phyloP scores from a whole-genome alignment of 2,113 vertebrate genomes.

The Galeopterus variegatus region DNA sequence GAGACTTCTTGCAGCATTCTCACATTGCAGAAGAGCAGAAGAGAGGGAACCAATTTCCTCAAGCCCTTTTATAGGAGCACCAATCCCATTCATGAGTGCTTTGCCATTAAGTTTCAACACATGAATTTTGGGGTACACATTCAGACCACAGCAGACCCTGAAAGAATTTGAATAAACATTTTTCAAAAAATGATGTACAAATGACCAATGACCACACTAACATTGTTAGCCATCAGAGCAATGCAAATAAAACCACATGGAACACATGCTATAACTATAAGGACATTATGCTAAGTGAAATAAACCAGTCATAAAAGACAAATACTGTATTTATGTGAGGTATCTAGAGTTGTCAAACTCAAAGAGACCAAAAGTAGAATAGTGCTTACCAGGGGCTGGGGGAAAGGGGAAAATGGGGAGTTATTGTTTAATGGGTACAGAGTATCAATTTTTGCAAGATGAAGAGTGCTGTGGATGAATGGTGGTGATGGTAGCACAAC shows the following conservation, averaged over 20 bases:
- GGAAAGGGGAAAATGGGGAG: neutral
- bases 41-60: neutral
- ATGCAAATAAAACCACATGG: neutral
- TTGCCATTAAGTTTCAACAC: neutral
- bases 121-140: too few relatives aligned
- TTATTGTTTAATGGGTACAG: neutral
- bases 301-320: neutral
- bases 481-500: neutral
- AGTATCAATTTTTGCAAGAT: neutral
- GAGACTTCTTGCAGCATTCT: neutral
- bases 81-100: neutral
- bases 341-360: neutral
- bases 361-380: neutral
- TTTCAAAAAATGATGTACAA: slow-evolving; percentile 14
- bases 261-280: neutral
- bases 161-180: neutral
- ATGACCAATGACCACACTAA: neutral
- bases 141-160: neutral
- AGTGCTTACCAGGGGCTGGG: neutral
- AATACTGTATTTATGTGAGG: neutral
- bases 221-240: neutral
- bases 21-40: neutral
- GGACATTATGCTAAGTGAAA: neutral
- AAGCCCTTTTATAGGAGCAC: neutral
- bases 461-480: neutral